Base-by-base conservation (phyloP, 1,140 invertebrate genomes). In the Orius insidiosus region DNA sequence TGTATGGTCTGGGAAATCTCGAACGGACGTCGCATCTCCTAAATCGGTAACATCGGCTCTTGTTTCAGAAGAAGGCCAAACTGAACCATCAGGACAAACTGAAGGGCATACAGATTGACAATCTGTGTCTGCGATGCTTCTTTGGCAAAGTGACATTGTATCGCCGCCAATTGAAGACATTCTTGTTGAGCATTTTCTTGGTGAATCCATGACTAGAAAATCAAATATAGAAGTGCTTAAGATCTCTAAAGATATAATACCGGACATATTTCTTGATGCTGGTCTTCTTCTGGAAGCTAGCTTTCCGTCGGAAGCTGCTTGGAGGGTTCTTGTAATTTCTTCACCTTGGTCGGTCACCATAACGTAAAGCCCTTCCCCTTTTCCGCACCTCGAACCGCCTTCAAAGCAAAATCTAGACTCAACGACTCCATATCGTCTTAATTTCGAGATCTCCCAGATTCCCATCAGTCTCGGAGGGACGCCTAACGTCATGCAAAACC, bases 371-470 rank as follows among this genome's bases (percentile, higher is more conserved):
- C 84, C 84, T 60, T 85, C 81, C 5, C 80, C 81, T 49, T 79
- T 79, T 2, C 83, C 81, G 62, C 86, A 90, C 40, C 77, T 68
- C 1, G 85, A 87, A 1, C 88, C 88, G 6, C 86, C 87, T 62
- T 93, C 87, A 64, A 90, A 89, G 54, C 85, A 87, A 58, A 92
- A 88, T 52, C 82, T 71, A 3, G 76, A 83, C 34, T 89, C 85
- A 11, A 90, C 76, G 1, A 85, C 78, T 0, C 86, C 87, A 62
- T 87, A 92, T 36, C 84, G 71, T 51, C 83, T 72, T 1, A 88
- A 67, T 54, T 86, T 76, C 4, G 67, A 69, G 14, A 87, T 71
- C 50, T 83, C 73, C 83, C 84, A 88, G n/a, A 75, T 68, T 6
- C 76, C 76, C 2, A 81, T 65, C 1, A 86, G 67, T 53, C 75